Evolutionary conservation across 2,113 vertebrate species (phyloP).

Genomic region (rat (Rattus norvegicus)): GRCr8 NC_086037.1:53253501-53254000

Average conservation of each 20-base stretch:
- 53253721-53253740: not conserved
- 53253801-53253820: not conserved
- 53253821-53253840: not conserved
- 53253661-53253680: slow-evolving; percentile 7
- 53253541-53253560: slow-evolving; percentile 81
- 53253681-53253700: not conserved
- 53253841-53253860: not conserved
- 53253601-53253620: slow-evolving; percentile 77
- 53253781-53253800: not conserved
- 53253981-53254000: no score
- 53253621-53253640: slow-evolving; percentile 65
- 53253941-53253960: no score
- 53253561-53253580: slow-evolving; percentile 81
- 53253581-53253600: slow-evolving; percentile 82
- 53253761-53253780: not conserved
- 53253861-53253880: not conserved
- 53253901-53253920: not conserved
- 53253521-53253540: slow-evolving; percentile 81
- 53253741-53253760: not conserved
- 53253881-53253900: not conserved
- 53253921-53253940: not conserved
- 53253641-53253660: slow-evolving; percentile 44
- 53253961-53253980: no score
- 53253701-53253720: not conserved
- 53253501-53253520: slow-evolving; percentile 82